Percentiles rank a stretch among this genome's conserved stretches.
Conservation (phyloP, 1,140 invertebrate species). For the Monochamus saltuarius region DNA sequence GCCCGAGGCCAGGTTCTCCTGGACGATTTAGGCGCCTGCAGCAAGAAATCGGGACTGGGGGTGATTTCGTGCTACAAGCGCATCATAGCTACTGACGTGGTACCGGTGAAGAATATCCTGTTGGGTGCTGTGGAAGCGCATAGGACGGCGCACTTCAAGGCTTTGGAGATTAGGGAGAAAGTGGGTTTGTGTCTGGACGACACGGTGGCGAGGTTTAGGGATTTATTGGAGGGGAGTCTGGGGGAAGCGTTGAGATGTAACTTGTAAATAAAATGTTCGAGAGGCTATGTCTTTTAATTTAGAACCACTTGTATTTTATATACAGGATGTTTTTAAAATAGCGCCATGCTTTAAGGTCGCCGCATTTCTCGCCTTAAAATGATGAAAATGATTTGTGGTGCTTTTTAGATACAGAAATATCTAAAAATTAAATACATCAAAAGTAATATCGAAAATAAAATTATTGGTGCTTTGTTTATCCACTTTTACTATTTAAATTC, state of each 20-base stretch:
- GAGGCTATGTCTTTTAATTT: too few species aligned
- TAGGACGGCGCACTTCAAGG: conserved; percentile 25
- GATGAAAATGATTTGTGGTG: too few species aligned
- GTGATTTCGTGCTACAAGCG: conserved; percentile 41
- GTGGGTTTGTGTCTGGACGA: conserved; percentile 33
- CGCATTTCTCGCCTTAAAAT: too few species aligned
- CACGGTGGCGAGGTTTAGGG: conserved; percentile 20
- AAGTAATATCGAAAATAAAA: too few species aligned
- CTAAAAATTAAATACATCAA: too few species aligned
- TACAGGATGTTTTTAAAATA: too few species aligned
- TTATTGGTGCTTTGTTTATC: too few species aligned
- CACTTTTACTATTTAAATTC: too few species aligned
- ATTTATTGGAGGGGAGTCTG: conserved; percentile 24
- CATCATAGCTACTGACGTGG: conserved; percentile 36
- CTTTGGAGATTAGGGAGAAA: conserved; percentile 28
- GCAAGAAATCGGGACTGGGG: conserved; percentile 28
- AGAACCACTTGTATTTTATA: not conserved
- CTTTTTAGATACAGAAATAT: too few species aligned
- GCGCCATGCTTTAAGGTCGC: too few species aligned
- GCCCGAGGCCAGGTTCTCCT: conserved; percentile 34
- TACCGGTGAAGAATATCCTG: conserved; percentile 34
- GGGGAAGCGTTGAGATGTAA: conserved; percentile 20
- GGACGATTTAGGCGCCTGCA: conserved; percentile 34
- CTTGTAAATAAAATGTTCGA: not conserved
- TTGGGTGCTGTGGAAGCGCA: conserved; percentile 32